Base-by-base conservation (phyloP, 2,797 vertebrate genomes). In the Spinus olivaceus region DNA sequence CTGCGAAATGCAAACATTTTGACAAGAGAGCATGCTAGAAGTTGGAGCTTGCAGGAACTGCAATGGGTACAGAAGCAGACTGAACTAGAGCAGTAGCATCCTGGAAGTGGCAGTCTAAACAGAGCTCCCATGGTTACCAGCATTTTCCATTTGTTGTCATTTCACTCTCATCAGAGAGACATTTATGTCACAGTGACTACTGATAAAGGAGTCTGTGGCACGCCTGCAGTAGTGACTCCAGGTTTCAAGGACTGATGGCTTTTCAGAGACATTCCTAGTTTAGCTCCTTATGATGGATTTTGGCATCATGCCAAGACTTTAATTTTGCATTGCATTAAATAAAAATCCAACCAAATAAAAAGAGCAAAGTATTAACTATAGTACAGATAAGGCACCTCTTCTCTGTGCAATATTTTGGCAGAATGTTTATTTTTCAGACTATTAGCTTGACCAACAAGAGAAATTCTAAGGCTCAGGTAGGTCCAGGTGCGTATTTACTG, bases 21-120 rank as follows among this genome's bases (percentile, higher is more conserved):
- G 35, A 79, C 6, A 41, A 56, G 67, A n/a, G 28, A 57, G 10
- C 42, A 12, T 54, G 33, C 64, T 78, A 3, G 69, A 59, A 92
- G 33, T 33, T 78, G 33, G 33, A 86, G 74, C 35, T 81, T 56
- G 4, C 0, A 5, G 23, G 54, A 84, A 8, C 50, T 73, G 24
- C 86, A 66, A 16, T 4, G 1, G 51, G 59, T 94, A 60, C 73
- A 84, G 44, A n/a, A 88, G 80, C 70, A 88, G 94, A 47, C 77
- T 78, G 54, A 83, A 32, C 63, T 44, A 20, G 66, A 91, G 65
- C 80, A 81, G 82, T 22, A 88, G 76, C 84, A 81, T 88, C 54
- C 80, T 92, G 66, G n/a, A 91, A 95, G 86, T 84, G 93, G 70
- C 86, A 88, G 77, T 37, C 90, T 93, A 88, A 95, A 90, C 82